Evolutionary conservation across 2,888 invertebrate species (phyloP).

Genomic region (Salpingus planirostris): DNA sequence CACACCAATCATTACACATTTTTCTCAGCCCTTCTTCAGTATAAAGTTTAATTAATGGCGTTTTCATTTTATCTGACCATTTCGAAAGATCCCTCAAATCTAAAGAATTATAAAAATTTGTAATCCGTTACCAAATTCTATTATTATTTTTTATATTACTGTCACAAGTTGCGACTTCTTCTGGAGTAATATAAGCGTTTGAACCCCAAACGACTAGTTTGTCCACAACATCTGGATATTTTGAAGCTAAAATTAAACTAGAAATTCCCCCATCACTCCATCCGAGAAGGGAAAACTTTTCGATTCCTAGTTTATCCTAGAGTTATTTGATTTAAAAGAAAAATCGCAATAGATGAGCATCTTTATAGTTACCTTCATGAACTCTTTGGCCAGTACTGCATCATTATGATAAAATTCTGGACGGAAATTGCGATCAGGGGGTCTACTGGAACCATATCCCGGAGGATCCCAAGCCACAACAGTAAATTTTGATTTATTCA

Average conservation of each 20-base stretch:
- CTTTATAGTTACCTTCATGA: conserved; percentile 55
- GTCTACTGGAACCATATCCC: conserved; percentile 77
- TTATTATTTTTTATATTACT: conserved; percentile 38
- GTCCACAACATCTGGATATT: conserved; percentile 54
- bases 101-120: conserved; percentile 4
- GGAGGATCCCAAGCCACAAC: conserved; percentile 76
- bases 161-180: conserved; percentile 56
- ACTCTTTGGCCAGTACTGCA: conserved; percentile 57
- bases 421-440: conserved; percentile 64
- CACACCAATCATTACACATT: conserved; percentile 67
- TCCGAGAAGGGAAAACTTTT: conserved; percentile 72
- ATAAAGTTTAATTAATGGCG: conserved; percentile 64
- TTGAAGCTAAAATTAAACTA: conserved; percentile 66
- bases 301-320: too few relatives aligned
- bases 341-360: not conserved
- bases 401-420: conserved; percentile 65
- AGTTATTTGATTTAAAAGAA: not conserved
- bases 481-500: conserved; percentile 54
- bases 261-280: conserved; percentile 88
- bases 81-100: conserved; percentile 49
- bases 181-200: conserved; percentile 62
- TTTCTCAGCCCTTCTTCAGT: conserved; percentile 60
- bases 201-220: conserved; percentile 73
- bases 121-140: not conserved
- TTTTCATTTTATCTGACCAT: conserved; percentile 73